Conservation (phyloP, 2,113 vertebrate species). For the Perccottus glenii region DNA sequence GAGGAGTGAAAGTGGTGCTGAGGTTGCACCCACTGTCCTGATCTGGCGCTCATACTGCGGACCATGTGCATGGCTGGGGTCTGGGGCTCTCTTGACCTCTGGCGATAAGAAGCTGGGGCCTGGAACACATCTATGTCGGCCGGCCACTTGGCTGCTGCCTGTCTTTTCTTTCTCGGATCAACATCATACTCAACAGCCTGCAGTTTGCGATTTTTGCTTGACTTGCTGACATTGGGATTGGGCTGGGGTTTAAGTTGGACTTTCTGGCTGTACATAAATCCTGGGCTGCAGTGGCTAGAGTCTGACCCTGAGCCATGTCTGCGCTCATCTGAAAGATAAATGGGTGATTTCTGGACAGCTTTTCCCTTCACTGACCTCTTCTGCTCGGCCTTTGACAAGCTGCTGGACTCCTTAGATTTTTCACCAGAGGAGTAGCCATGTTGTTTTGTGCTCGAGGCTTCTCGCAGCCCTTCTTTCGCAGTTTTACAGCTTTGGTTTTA, state of each 20-base stretch:
- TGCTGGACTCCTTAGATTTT: constrained; percentile 55
- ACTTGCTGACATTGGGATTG: constrained; percentile 35
- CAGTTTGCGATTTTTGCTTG: constrained; percentile 54
- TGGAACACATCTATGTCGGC: constrained; percentile 77
- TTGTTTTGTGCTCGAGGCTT: constrained; percentile 64
- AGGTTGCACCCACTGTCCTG: constrained; percentile 67
- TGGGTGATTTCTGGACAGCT: constrained; percentile 39
- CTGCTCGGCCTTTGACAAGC: constrained; percentile 42
- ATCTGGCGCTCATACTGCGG: constrained; percentile 59
- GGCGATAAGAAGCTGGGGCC: constrained; percentile 32
- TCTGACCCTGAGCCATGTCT: constrained; percentile 83
- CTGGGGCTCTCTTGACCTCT: constrained; percentile 53
- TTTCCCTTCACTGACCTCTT: constrained; percentile 54
- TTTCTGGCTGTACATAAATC: constrained; percentile 45
- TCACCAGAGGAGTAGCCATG: constrained; percentile 65
- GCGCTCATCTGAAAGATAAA: constrained; percentile 59
- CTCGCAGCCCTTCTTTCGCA: constrained; percentile 78
- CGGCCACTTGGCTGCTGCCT: constrained; percentile 79
- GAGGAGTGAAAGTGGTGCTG: constrained; percentile 47
- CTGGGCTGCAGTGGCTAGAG: constrained; percentile 79
- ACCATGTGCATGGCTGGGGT: constrained; percentile 63
- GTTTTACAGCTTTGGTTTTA: constrained; percentile 82
- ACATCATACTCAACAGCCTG: constrained; percentile 50
- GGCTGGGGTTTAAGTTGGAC: constrained; percentile 68
- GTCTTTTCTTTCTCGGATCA: constrained; percentile 72